Evolutionary conservation across 2,888 invertebrate species (phyloP).

Genomic region (Xestoiulus laeticollis): DNA sequence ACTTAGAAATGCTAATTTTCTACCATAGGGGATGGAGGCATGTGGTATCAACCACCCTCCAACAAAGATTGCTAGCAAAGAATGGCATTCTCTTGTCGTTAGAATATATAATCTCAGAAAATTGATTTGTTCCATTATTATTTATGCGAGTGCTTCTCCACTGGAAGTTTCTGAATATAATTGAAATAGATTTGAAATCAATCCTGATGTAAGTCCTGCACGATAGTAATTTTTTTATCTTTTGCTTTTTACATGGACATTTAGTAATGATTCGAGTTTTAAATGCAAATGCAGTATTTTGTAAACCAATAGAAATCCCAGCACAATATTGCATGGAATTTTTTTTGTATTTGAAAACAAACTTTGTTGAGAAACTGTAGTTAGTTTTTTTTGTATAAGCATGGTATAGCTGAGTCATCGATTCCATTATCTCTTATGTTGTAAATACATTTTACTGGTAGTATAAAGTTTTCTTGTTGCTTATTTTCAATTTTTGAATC

Average conservation of each 20-base stretch:
- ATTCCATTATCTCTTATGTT: too few relatives aligned
- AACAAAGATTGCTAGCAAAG: neutral
- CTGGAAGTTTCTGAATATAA: neutral
- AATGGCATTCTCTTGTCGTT: neutral
- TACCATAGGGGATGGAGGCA: neutral
- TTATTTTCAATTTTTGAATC: too few relatives aligned
- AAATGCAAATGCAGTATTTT: neutral
- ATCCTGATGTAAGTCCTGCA: neutral
- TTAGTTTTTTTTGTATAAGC: too few relatives aligned
- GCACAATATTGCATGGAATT: too few relatives aligned
- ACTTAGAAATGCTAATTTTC: conserved; percentile 18
- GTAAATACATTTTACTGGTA: too few relatives aligned
- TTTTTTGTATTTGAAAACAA: too few relatives aligned
- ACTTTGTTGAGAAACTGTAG: too few relatives aligned
- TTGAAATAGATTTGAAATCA: conserved; percentile 35
- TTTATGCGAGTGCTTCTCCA: neutral
- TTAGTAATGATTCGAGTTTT: neutral
- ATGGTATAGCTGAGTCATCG: too few relatives aligned
- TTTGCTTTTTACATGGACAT: neutral
- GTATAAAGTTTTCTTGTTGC: too few relatives aligned
- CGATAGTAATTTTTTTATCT: too few relatives aligned
- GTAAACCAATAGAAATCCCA: neutral
- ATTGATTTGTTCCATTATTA: conserved; percentile 13
- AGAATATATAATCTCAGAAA: neutral
- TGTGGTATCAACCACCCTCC: neutral